Conservation (phyloP, 2,113 vertebrate genomes). For the Indri indri region DNA sequence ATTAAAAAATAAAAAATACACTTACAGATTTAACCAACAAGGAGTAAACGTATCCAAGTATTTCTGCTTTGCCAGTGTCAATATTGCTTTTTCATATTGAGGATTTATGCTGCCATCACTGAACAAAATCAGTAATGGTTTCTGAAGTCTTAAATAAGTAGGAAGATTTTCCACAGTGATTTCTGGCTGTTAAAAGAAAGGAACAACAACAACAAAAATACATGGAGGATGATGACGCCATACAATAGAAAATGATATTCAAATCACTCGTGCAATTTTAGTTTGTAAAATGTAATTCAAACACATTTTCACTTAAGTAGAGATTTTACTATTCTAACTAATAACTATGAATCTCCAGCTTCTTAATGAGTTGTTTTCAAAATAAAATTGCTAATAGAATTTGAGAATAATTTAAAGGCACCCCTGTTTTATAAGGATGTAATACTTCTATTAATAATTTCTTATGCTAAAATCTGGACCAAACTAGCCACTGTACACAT, state of each 20-base stretch:
- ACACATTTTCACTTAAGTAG: conserved; percentile 18
- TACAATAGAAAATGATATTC: conserved; percentile 19
- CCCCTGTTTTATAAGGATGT: neutral
- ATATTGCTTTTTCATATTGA: conserved; percentile 83
- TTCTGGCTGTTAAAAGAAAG: conserved; percentile 88
- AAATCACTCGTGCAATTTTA: conserved; percentile 15
- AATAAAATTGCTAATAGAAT: conserved; percentile 33
- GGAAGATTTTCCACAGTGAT: conserved; percentile 93
- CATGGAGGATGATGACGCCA: neutral
- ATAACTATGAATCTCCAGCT: neutral
- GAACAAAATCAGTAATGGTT: conserved; percentile 92
- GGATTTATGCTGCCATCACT: conserved; percentile 84
- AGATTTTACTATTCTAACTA: neutral
- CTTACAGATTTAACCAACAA: conserved; percentile 96
- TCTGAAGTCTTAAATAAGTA: conserved; percentile 84
- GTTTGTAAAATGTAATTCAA: conserved; percentile 48
- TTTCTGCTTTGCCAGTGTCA: conserved; percentile 77
- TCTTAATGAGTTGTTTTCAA: conserved; percentile 36
- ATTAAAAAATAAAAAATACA: conserved; percentile 41
- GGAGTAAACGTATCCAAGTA: conserved; percentile 78
- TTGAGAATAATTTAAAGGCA: conserved; percentile 4
- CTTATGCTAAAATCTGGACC: neutral
- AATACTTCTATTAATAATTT: neutral
- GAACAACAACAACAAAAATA: neutral
- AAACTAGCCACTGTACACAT: neutral